phyloP scores from a whole-genome alignment of 2,797 vertebrate species.

The Limosa lapponica region DNA sequence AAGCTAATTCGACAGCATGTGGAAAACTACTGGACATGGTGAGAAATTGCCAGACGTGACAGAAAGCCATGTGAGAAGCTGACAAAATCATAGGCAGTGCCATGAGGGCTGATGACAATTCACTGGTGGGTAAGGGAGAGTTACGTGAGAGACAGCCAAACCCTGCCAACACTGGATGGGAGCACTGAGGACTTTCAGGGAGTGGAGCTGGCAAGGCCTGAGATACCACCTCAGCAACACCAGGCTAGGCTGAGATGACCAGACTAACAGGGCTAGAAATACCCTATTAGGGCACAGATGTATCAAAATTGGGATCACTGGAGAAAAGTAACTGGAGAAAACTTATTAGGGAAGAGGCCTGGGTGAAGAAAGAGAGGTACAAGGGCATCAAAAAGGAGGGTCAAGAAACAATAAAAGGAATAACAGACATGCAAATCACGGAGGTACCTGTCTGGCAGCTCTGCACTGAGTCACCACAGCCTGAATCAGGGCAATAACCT shows the following conservation, averaged over 20 bases:
- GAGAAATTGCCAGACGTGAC: neutral
- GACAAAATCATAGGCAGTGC: neutral
- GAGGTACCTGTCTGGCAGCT: neutral
- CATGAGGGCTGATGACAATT: neutral
- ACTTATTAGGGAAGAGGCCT: neutral
- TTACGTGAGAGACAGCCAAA: neutral
- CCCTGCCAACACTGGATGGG: fast-evolving
- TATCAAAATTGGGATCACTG: neutral
- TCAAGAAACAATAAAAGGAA: neutral
- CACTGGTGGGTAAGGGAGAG: neutral
- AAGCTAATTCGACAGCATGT: neutral
- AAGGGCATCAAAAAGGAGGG: neutral
- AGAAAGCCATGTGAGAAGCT: neutral
- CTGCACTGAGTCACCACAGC: neutral
- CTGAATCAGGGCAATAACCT: neutral
- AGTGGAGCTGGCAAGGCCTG: neutral
- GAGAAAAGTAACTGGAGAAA: neutral
- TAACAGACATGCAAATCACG: neutral
- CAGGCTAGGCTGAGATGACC: neutral
- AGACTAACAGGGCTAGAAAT: neutral
- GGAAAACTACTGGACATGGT: neutral
- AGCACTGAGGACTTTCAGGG: neutral
- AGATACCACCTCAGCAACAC: neutral
- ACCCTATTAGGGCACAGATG: fast-evolving
- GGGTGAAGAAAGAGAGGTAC: neutral